phyloP scores from a whole-genome alignment of 2,888 invertebrate genomes.

The Metacarcinus magister region DNA sequence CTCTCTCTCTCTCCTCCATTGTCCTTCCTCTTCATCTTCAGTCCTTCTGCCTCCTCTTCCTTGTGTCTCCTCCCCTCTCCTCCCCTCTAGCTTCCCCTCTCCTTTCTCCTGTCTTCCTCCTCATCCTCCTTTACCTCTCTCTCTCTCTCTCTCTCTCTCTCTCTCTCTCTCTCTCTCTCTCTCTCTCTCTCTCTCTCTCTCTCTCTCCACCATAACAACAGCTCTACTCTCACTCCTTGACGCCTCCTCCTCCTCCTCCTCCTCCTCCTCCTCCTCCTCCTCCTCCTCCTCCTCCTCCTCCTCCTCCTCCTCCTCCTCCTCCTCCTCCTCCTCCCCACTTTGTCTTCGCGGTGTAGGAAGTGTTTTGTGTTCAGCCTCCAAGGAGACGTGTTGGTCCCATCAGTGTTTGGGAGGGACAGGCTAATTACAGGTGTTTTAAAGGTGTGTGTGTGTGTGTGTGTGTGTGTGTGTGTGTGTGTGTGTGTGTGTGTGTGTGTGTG shows the following conservation, averaged over 20 bases:
- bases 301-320: too few relatives aligned
- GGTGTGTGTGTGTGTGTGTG: background rate
- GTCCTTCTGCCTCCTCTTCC: too few relatives aligned
- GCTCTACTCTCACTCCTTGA: background rate
- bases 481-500: too few relatives aligned
- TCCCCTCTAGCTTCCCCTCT: background rate
- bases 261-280: background rate
- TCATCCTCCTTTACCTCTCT: background rate
- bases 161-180: background rate
- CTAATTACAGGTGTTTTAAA: too few relatives aligned
- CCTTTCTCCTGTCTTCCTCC: background rate
- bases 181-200: background rate
- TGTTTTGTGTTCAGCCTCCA: too few relatives aligned
- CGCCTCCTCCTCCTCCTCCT: background rate
- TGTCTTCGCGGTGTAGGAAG: too few relatives aligned
- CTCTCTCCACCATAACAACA: background rate
- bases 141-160: background rate
- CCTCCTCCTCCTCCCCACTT: too few relatives aligned
- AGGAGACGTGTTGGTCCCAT: too few relatives aligned
- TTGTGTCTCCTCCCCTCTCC: background rate
- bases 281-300: too few relatives aligned
- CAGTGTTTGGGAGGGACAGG: too few relatives aligned
- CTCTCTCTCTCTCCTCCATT: background rate
- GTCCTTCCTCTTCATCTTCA: background rate
- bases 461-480: too few relatives aligned